Evolutionary conservation across 2,797 vertebrate species (phyloP), one percentile per base, ranked within the genome.

Genomic region (Danio jaintianensis): DNA sequence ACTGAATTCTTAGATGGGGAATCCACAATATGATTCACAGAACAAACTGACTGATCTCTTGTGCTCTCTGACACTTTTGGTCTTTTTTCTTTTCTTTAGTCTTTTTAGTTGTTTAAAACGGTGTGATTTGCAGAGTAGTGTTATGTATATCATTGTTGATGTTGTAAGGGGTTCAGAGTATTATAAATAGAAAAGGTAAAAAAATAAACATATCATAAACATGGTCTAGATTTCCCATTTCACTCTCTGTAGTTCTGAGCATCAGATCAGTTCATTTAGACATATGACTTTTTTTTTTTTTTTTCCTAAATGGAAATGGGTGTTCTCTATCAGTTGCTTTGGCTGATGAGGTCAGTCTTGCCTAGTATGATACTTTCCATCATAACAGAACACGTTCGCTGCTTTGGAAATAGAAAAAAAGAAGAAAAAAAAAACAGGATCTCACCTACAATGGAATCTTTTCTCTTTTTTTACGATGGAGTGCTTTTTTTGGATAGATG

Each of bases 1-100:
- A 85, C 85, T 69, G 87, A 87, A 82, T 85, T 62, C 85, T 85
- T 71, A 85, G 66, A 90, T 81, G 88, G 85, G 87, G 90, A 92
- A 89, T 87, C 85, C 86, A 89, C 83, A 61, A 20, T 58, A 87
- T 92, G 91, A 93, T 85, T 94, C 90, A 92, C 85, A 84, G 70
- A 83, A 80, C 88, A 84, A 85, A 89, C 74, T 85, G 81, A 87
- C 45, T 68, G 52, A 42, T 56, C 50, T 81, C 79, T 64, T 69
- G n/a, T 38, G 9, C 73, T 61, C 47, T 62, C 70, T 76, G 52
- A 50, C 84, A 9, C 6, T 38, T 16, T 40, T 55, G 53, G 6
- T 15, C 16, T 67, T 20, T 55, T 5, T 10, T 86, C 79, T 66
- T 84, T 20, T 15, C 36, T 20, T 52, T 29, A 29, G 29, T 53